Evolutionary conservation across 2,797 vertebrate genomes (phyloP).

Genomic region (Enteromius unitaeniatus): DNA sequence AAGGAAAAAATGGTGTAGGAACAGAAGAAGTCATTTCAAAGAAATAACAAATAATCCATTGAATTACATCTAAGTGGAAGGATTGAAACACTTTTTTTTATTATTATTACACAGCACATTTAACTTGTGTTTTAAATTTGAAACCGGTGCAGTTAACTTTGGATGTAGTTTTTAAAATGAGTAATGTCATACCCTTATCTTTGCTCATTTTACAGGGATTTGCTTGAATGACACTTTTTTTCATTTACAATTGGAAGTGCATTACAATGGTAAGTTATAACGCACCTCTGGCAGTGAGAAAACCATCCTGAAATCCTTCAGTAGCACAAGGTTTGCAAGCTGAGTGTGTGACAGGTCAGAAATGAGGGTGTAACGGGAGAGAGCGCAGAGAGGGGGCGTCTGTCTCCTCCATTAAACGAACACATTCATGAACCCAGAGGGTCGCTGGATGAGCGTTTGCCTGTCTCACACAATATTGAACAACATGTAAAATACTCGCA

Average conservation of each 20-base stretch:
- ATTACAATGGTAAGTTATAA: not conserved
- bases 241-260: not conserved
- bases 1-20: not conserved
- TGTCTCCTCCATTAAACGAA: constrained; percentile 66
- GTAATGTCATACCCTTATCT: too few relatives aligned
- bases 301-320: not conserved
- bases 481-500: not conserved
- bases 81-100: not conserved
- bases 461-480: not conserved
- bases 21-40: not conserved
- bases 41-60: not conserved
- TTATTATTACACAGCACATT: not conserved
- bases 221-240: not conserved
- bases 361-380: constrained; percentile 28
- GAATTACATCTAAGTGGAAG: not conserved
- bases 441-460: not conserved
- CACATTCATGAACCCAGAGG: constrained; percentile 51
- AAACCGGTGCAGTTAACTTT: not conserved
- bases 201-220: not conserved
- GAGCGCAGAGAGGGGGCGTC: constrained; percentile 50
- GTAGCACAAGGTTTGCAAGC: not conserved
- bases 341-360: constrained; percentile 17
- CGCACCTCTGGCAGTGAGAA: not conserved
- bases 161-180: not conserved
- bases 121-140: not conserved